Evolutionary conservation across 1,140 invertebrate species (phyloP).

Genomic region (Aleiodes sp.): DNA sequence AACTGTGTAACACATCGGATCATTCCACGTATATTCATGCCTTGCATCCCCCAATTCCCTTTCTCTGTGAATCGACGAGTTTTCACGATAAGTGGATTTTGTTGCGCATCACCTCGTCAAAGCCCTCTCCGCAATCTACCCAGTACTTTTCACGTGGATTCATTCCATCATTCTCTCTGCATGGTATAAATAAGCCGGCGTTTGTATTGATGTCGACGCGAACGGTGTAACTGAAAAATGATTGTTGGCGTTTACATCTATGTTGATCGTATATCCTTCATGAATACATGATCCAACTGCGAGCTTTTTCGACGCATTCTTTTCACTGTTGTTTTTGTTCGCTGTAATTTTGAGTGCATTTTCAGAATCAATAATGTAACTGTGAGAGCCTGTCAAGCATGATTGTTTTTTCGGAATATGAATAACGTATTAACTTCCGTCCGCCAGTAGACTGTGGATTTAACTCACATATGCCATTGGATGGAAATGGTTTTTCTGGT

Average conservation of each 20-base stretch:
- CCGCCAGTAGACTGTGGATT: background rate
- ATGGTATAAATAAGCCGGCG: conserved; percentile 6
- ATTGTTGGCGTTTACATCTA: background rate
- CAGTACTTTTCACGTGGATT: conserved; percentile 20
- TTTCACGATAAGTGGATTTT: conserved; percentile 31
- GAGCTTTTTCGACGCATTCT: background rate
- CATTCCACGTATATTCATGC: background rate
- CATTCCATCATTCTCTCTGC: conserved; percentile 27
- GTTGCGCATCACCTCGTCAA: conserved; percentile 31
- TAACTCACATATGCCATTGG: background rate
- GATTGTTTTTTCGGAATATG: background rate
- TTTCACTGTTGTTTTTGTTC: background rate
- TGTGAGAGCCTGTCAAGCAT: background rate
- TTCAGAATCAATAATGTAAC: conserved; percentile 1
- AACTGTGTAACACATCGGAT: conserved; percentile 26
- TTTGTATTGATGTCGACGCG: background rate
- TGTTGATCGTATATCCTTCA: conserved; percentile 10
- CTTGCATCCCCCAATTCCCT: background rate
- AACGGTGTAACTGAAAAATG: conserved; percentile 28
- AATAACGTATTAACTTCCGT: background rate
- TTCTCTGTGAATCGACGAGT: conserved; percentile 1
- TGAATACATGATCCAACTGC: conserved; percentile 1
- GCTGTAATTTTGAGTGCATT: conserved; percentile 5
- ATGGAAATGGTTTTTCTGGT: too few species aligned
- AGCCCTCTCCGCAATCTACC: conserved; percentile 24